A percentile compares a stretch with the other conserved stretches of the same genome.
phyloP scores from a whole-genome alignment of 2,888 invertebrate genomes.

The Automeris io region DNA sequence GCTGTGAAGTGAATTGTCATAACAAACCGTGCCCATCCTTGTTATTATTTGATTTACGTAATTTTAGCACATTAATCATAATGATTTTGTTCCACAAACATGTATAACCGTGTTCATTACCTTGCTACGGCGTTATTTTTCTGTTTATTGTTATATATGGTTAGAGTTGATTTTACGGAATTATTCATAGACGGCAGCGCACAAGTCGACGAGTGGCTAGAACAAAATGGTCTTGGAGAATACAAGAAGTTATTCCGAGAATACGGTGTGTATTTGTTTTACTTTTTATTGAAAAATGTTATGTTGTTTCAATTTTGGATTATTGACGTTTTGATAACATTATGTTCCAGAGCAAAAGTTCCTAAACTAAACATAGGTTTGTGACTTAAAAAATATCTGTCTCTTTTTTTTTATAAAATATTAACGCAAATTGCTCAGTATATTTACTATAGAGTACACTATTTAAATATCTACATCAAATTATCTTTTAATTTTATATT shows the following conservation, averaged over 20 bases:
- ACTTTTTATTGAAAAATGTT: constrained; percentile 7
- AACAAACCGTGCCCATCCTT: constrained; percentile 24
- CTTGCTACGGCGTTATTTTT: constrained; percentile 48
- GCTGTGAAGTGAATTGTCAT: constrained; percentile 2
- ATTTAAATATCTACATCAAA: too few species aligned
- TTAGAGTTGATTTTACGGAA: constrained; percentile 50
- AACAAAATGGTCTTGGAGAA: constrained; percentile 82
- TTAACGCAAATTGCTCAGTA: too few species aligned
- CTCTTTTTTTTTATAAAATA: too few species aligned
- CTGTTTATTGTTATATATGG: constrained; percentile 51
- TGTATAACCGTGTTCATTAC: constrained; percentile 54
- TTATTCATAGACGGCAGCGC: constrained; percentile 73
- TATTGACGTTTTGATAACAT: constrained; percentile 8
- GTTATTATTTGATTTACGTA: constrained; percentile 18
- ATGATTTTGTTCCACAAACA: constrained; percentile 46
- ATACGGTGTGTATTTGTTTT: constrained; percentile 78
- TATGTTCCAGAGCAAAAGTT: constrained; percentile 16
- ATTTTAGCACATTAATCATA: constrained; percentile 27
- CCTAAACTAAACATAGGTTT: not conserved
- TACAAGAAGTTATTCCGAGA: constrained; percentile 83
- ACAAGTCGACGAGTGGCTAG: constrained; percentile 85
- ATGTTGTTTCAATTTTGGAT: not conserved
- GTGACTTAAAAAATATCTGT: too few species aligned
- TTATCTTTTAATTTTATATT: too few species aligned
- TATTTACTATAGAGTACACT: too few species aligned